Conservation (phyloP, 2,113 vertebrate genomes). For the Glareola pratincola region DNA sequence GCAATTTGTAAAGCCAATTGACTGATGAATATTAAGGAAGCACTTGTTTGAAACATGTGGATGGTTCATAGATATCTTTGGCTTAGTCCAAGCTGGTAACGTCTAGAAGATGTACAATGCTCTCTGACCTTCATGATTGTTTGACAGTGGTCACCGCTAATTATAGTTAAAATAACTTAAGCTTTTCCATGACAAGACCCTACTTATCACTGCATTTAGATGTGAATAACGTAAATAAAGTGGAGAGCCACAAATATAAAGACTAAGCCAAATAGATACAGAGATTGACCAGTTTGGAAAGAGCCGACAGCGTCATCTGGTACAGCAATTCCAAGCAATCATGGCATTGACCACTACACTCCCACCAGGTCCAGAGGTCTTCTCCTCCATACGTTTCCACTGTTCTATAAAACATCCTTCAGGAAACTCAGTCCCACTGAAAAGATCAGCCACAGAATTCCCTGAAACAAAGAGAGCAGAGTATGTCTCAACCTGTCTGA, state of each 20-base stretch:
- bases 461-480: neutral
- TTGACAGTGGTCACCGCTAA: neutral
- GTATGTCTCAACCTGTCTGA: neutral
- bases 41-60: neutral
- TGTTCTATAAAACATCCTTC: neutral
- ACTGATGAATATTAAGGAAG: neutral
- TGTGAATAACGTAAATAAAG: neutral
- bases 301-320: neutral
- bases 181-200: neutral
- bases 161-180: neutral
- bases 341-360: fast-evolving
- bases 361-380: neutral
- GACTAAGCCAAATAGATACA: neutral
- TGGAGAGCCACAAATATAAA: neutral
- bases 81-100: neutral
- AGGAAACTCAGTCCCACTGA: neutral
- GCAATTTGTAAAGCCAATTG: neutral
- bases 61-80: neutral
- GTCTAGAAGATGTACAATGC: neutral
- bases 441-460: neutral
- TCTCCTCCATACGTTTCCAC: neutral
- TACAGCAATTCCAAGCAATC: neutral
- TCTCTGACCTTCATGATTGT: neutral
- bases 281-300: neutral
- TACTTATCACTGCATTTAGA: neutral